Percentiles rank a stretch among this genome's conserved stretches.
Evolutionary conservation across 2,113 vertebrate species (phyloP).

Genomic region (Hemiscyllium ocellatum): DNA sequence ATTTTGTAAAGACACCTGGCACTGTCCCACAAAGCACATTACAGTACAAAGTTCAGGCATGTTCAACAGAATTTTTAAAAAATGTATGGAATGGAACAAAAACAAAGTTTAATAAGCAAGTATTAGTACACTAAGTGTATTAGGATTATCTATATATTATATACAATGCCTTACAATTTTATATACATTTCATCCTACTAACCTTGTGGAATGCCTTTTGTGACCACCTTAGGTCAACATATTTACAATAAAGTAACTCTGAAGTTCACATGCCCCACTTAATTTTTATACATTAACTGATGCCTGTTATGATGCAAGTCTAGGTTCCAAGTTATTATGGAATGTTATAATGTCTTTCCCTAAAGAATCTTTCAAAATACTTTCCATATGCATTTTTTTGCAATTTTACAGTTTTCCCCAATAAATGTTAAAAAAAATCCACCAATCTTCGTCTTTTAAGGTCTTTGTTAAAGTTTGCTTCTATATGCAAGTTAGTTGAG

Average conservation of each 20-base stretch:
- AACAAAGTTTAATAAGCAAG: background rate
- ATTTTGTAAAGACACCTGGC: background rate
- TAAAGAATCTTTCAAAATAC: background rate
- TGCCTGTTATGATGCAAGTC: background rate
- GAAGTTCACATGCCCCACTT: background rate
- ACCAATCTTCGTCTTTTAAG: background rate
- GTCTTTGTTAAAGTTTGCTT: background rate
- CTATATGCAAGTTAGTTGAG: background rate
- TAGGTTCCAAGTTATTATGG: background rate
- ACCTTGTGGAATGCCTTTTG: background rate
- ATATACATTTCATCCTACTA: background rate
- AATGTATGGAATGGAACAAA: background rate
- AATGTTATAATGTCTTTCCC: background rate
- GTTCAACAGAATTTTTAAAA: background rate
- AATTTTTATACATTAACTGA: background rate
- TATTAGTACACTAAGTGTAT: background rate
- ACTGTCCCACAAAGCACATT: background rate
- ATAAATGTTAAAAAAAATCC: background rate
- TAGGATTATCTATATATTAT: background rate
- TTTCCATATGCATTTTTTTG: background rate
- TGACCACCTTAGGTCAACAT: background rate
- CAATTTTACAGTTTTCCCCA: background rate
- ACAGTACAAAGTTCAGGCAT: background rate
- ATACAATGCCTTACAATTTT: background rate
- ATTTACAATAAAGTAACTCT: background rate